A percentile compares a stretch with the other conserved stretches of the same genome.
phyloP scores from a whole-genome alignment of 1,140 invertebrate species.

The Chlorops oryzae region DNA sequence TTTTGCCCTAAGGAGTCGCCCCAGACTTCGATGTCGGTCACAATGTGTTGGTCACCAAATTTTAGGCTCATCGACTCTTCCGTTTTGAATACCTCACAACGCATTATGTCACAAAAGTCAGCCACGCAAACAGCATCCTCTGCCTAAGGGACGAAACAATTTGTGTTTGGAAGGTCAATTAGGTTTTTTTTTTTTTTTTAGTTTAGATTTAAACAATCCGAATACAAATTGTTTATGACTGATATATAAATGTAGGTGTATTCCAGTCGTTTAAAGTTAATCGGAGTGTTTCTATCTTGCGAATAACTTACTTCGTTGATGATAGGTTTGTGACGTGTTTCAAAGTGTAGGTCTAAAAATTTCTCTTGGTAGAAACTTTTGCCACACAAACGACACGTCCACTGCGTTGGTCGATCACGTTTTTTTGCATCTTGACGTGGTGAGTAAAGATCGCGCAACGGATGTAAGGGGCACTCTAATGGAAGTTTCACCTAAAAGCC shows the following conservation, averaged over 20 bases:
- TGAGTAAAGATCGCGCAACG: slow-evolving; percentile 76
- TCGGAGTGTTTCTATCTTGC: too few species aligned
- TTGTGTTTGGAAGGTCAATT: background rate
- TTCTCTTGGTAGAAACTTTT: slow-evolving; percentile 85
- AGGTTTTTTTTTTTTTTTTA: background rate
- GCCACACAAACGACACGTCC: slow-evolving; percentile 87
- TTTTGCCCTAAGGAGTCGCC: slow-evolving; percentile 56
- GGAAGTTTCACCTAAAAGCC: slow-evolving; percentile 62
- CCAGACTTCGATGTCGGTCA: slow-evolving; percentile 72
- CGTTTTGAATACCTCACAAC: slow-evolving; percentile 79
- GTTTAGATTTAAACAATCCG: background rate
- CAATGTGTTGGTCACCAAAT: slow-evolving; percentile 54
- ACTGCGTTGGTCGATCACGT: slow-evolving; percentile 75
- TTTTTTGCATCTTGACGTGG: slow-evolving; percentile 76
- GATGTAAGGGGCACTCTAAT: slow-evolving; percentile 83
- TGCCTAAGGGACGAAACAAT: slow-evolving; percentile 54
- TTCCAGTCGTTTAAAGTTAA: too few species aligned
- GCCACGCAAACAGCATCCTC: slow-evolving; percentile 86
- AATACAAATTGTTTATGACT: too few species aligned
- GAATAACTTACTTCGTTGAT: slow-evolving; percentile 74
- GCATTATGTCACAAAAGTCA: slow-evolving; percentile 92
- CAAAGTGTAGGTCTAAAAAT: slow-evolving; percentile 84
- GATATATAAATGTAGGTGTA: slow-evolving; percentile 2
- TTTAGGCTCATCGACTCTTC: slow-evolving; percentile 56
- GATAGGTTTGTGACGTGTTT: slow-evolving; percentile 77